Evolutionary conservation across 1,140 invertebrate genomes (phyloP).

Genomic region (Leptopilina boulardi): DNA sequence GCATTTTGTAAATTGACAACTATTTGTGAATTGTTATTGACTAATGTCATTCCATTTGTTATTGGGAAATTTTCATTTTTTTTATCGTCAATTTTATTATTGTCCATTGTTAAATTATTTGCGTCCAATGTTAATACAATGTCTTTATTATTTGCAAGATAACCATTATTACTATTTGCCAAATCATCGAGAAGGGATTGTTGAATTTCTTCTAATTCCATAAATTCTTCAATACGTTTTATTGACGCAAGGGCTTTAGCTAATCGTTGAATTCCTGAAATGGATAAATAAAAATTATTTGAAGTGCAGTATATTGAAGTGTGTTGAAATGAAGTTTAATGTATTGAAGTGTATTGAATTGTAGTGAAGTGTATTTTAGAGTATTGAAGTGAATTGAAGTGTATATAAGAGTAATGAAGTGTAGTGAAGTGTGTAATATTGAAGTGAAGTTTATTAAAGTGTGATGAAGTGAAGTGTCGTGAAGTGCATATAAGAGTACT

Average conservation of each 20-base stretch:
- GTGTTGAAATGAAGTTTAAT: too few relatives aligned
- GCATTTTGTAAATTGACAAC: constrained; percentile 70
- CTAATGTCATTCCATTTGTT: not conserved
- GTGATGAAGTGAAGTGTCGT: too few relatives aligned
- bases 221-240: constrained; percentile 82
- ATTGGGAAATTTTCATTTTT: not conserved
- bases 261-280: constrained; percentile 50
- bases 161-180: not conserved
- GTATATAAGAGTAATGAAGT: too few relatives aligned
- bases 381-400: too few relatives aligned
- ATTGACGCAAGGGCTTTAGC: constrained; percentile 78
- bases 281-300: too few relatives aligned
- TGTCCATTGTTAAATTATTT: not conserved
- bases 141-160: not conserved
- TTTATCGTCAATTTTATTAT: not conserved
- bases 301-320: too few relatives aligned
- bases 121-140: not conserved
- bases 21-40: not conserved
- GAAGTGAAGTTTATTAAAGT: too few relatives aligned
- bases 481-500: too few relatives aligned
- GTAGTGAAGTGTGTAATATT: too few relatives aligned
- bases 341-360: too few relatives aligned
- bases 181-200: constrained; percentile 25
- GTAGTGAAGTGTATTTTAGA: too few relatives aligned
- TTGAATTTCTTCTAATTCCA: constrained; percentile 81